These are phyloP conservation scores for Ephialtes manifestator DNA, from an alignment of 2,888 invertebrate species.

Conservation along the genomic window DNA sequence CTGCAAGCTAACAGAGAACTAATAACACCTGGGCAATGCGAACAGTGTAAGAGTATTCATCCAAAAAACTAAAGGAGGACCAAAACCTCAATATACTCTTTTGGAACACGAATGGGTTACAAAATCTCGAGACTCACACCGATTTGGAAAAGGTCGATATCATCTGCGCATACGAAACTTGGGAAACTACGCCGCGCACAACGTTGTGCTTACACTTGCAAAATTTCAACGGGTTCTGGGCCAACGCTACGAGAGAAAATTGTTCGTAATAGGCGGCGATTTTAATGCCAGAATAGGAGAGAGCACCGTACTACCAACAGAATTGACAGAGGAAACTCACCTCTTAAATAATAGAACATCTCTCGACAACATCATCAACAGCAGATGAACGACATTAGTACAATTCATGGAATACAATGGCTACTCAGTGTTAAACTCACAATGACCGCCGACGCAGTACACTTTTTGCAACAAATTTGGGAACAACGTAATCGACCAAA, in stretches of 20 bases:
- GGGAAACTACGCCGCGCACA: background rate
- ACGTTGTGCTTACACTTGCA: background rate
- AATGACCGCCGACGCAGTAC: background rate
- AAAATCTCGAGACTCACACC: too few relatives aligned
- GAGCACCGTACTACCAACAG: background rate
- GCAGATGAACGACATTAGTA: background rate
- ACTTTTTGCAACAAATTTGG: background rate
- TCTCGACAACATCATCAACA: background rate
- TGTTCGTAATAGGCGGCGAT: background rate
- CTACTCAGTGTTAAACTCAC: background rate
- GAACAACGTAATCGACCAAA: too few relatives aligned
- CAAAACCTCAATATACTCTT: background rate
- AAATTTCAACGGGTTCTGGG: background rate
- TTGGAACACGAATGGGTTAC: background rate
- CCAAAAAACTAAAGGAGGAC: constrained; percentile 8
- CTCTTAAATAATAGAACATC: background rate
- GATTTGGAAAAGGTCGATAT: too few relatives aligned
- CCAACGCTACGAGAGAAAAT: background rate
- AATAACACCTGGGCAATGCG: too few relatives aligned
- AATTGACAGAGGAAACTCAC: background rate
- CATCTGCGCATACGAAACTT: constrained; percentile 5
- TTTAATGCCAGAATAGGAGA: constrained; percentile 4
- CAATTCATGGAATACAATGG: constrained; percentile 3
- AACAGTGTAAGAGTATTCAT: too few relatives aligned
- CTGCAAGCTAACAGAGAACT: background rate